Evolutionary conservation across 2,888 invertebrate genomes (phyloP).

Genomic region (Brachypalpus laphriformis): DNA sequence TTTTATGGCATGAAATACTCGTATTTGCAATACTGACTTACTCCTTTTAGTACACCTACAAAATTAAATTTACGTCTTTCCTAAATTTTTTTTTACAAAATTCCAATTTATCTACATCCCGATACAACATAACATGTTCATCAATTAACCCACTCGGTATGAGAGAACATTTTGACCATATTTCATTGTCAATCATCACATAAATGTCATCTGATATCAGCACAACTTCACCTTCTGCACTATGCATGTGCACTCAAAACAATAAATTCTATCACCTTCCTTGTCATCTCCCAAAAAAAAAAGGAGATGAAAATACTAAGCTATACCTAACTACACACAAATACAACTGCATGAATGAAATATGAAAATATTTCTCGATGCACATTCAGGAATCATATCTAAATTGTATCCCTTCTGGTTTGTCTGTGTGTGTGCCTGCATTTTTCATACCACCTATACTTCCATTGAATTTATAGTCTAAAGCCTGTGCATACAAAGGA

Average conservation of each 20-base stretch:
- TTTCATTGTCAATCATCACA: conserved; percentile 73
- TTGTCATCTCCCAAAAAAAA: conserved; percentile 41
- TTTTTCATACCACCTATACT: neutral
- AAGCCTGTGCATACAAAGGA: conserved; percentile 21
- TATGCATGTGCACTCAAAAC: conserved; percentile 66
- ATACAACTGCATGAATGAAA: conserved; percentile 60
- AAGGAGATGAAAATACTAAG: conserved; percentile 4
- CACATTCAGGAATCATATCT: conserved; percentile 68
- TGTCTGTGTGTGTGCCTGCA: neutral
- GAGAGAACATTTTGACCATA: conserved; percentile 58
- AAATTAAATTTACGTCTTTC: conserved; percentile 6
- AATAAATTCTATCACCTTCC: conserved; percentile 71
- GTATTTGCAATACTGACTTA: too few species aligned
- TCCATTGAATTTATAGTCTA: conserved; percentile 46
- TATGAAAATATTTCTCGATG: conserved; percentile 55
- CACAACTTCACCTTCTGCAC: conserved; percentile 48
- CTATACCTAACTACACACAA: conserved; percentile 15
- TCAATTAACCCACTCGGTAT: conserved; percentile 48
- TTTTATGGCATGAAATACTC: neutral
- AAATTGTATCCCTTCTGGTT: conserved; percentile 56
- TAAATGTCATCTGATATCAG: conserved; percentile 72
- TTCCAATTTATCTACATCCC: conserved; percentile 48
- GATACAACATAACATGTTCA: conserved; percentile 54
- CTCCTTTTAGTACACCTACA: neutral
- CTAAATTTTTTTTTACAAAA: conserved; percentile 22